A percentile compares a stretch with the other conserved stretches of the same genome.
Evolutionary conservation across 2,113 vertebrate genomes (phyloP).

Genomic region (Accipiter cooperii): DNA sequence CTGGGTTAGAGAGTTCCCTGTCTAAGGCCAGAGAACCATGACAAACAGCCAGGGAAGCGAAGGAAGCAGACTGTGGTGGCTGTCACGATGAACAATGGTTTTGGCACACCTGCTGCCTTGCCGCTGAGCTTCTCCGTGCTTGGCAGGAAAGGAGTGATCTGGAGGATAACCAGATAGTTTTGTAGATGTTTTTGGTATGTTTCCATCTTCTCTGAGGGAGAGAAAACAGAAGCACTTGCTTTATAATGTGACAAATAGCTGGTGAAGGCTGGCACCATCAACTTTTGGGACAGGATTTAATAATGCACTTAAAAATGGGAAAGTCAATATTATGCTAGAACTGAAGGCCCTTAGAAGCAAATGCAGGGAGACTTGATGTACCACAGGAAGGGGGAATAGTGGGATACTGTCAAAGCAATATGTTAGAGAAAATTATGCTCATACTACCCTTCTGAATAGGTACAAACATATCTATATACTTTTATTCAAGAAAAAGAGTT

Average conservation of each 20-base stretch:
- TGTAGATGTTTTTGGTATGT: conserved; percentile 34
- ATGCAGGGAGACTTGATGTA: not conserved
- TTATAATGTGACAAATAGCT: not conserved
- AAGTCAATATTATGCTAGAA: not conserved
- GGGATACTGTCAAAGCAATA: not conserved
- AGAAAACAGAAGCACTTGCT: conserved; percentile 7
- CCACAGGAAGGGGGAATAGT: not conserved
- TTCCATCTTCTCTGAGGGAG: conserved; percentile 15
- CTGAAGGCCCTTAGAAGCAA: not conserved
- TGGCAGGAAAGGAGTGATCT: conserved; percentile 40
- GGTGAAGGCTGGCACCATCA: not conserved
- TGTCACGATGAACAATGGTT: conserved; percentile 37
- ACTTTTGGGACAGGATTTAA: not conserved
- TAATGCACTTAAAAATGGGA: not conserved
- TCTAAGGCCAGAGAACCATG: not conserved
- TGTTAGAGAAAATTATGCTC: not conserved
- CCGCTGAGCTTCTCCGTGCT: not conserved
- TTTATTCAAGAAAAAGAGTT: not conserved
- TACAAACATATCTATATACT: not conserved
- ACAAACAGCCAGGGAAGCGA: not conserved
- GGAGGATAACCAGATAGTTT: conserved; percentile 33
- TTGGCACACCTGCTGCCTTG: conserved; percentile 46
- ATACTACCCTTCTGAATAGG: not conserved
- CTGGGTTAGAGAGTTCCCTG: not conserved
- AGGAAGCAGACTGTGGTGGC: conserved; percentile 46